Conservation (phyloP, 2,888 invertebrate species). For the Hypolimnas misippus region DNA sequence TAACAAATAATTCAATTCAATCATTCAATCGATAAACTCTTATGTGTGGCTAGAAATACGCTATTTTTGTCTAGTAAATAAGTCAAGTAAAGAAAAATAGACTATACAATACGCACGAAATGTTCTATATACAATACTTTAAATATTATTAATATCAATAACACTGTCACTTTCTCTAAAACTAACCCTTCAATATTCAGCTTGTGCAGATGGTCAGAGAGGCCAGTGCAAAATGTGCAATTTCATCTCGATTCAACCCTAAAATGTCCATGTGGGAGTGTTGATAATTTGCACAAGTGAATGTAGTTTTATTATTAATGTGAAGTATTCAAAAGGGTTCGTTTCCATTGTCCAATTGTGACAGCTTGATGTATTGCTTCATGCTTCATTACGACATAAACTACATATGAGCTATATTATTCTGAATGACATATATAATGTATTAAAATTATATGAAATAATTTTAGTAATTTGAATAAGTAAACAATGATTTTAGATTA, state of each 20-base stretch:
- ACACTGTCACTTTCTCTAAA: constrained; percentile 51
- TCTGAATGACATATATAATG: too few species aligned
- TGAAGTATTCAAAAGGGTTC: constrained; percentile 57
- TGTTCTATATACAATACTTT: too few species aligned
- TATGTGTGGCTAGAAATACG: too few species aligned
- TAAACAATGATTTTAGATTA: too few species aligned
- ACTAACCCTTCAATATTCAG: constrained; percentile 54
- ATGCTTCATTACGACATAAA: constrained; percentile 28
- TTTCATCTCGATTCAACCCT: constrained; percentile 47
- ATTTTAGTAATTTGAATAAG: too few species aligned
- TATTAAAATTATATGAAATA: too few species aligned
- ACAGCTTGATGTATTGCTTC: constrained; percentile 45
- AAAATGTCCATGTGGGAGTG: constrained; percentile 52
- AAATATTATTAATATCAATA: constrained; percentile 15
- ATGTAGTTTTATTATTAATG: constrained; percentile 37
- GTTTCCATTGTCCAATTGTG: constrained; percentile 55
- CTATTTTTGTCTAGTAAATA: too few species aligned
- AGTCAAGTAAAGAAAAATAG: too few species aligned
- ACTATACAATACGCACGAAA: too few species aligned
- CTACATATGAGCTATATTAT: too few species aligned
- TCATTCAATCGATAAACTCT: too few species aligned
- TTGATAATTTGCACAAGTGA: constrained; percentile 46
- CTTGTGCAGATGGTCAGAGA: constrained; percentile 60
- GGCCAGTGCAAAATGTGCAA: constrained; percentile 58
- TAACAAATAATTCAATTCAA: too few species aligned